phyloP scores from a whole-genome alignment of 2,888 invertebrate species.

The Atrina japonica region DNA sequence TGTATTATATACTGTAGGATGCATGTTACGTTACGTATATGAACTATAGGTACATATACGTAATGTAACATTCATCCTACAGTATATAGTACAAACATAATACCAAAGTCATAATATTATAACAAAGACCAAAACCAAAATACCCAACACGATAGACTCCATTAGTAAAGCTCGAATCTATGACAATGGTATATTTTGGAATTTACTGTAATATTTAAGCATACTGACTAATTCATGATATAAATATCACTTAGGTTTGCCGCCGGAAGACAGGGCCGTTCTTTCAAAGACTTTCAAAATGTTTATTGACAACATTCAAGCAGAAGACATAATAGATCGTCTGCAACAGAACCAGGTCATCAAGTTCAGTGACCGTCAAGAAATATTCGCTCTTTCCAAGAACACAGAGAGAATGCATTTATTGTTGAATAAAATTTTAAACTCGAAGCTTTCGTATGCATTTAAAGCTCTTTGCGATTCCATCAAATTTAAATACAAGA shows the following conservation, averaged over 20 bases:
- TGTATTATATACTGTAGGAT: too few species aligned
- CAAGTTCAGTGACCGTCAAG: constrained; percentile 73
- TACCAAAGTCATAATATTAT: too few species aligned
- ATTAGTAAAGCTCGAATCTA: too few species aligned
- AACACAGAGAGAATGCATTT: constrained; percentile 70
- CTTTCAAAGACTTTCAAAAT: constrained; percentile 68
- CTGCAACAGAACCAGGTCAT: constrained; percentile 74
- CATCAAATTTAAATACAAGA: constrained; percentile 74
- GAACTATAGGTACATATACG: too few species aligned
- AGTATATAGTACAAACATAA: too few species aligned
- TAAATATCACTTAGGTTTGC: constrained; percentile 65
- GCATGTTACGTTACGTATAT: too few species aligned
- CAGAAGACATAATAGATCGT: constrained; percentile 74
- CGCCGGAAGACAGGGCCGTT: constrained; percentile 68
- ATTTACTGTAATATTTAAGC: not conserved
- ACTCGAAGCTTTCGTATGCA: constrained; percentile 60
- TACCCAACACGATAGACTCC: too few species aligned
- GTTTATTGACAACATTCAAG: constrained; percentile 69
- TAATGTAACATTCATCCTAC: too few species aligned
- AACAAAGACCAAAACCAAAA: too few species aligned
- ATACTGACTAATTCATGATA: too few species aligned
- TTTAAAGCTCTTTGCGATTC: constrained; percentile 71
- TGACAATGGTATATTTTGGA: not conserved
- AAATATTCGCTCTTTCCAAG: constrained; percentile 62
- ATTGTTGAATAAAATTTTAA: constrained; percentile 69